A percentile compares a stretch with the other conserved stretches of the same genome.
phyloP scores from a whole-genome alignment of 2,113 vertebrate genomes.

The Acrocephalus arundinaceus region DNA sequence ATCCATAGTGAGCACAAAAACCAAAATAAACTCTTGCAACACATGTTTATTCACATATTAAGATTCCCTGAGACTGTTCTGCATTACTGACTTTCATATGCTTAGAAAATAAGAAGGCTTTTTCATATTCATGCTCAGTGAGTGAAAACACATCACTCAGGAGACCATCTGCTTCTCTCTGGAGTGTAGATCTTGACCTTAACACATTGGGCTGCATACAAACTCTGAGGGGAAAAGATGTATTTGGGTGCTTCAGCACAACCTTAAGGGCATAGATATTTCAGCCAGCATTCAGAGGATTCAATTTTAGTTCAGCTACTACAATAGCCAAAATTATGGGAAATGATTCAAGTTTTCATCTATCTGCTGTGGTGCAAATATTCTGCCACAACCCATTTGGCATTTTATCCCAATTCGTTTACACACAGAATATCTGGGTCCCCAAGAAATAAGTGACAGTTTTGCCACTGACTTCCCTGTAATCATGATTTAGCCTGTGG shows the following conservation, averaged over 20 bases:
- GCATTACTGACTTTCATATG: constrained; percentile 28
- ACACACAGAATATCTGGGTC: not conserved
- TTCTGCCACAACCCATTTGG: not conserved
- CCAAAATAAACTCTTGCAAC: constrained; percentile 36
- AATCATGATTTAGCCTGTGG: not conserved
- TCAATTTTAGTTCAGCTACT: not conserved
- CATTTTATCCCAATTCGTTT: not conserved
- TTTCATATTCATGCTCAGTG: constrained; percentile 16
- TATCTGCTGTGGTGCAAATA: not conserved
- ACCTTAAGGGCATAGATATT: not conserved
- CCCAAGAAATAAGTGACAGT: not conserved
- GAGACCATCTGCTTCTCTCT: constrained; percentile 51
- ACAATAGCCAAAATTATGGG: not conserved
- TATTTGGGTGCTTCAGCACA: not conserved
- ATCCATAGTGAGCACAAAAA: constrained; percentile 36
- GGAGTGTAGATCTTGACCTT: constrained; percentile 44
- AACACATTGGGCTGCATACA: constrained; percentile 10
- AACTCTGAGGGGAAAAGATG: not conserved
- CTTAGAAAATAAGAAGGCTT: constrained; percentile 35
- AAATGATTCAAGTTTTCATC: not conserved
- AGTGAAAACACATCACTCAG: constrained; percentile 46
- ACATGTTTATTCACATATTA: constrained; percentile 53
- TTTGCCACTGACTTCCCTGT: not conserved
- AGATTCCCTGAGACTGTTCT: constrained; percentile 44
- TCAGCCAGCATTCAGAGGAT: not conserved